Percentiles rank a stretch among this genome's conserved stretches.
Evolutionary conservation across 2,888 invertebrate species (phyloP).

Genomic region (Blera fallax): DNA sequence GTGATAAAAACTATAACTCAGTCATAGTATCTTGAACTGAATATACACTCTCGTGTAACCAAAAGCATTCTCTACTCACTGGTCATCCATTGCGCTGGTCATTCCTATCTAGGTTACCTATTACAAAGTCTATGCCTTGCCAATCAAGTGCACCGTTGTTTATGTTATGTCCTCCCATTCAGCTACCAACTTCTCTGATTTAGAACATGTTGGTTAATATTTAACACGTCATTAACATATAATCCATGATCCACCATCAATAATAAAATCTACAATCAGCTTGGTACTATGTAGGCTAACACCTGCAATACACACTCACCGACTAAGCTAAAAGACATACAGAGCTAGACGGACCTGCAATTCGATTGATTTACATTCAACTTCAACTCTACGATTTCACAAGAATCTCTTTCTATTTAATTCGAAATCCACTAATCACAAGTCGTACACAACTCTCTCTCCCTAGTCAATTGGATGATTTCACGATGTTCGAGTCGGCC

Average conservation of each 20-base stretch:
- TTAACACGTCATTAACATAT: slow-evolving; percentile 65
- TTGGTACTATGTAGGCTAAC: slow-evolving; percentile 58
- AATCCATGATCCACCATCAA: slow-evolving; percentile 37
- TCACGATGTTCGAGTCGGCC: slow-evolving; percentile 45
- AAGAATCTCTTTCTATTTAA: slow-evolving; percentile 47
- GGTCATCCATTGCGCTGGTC: neutral
- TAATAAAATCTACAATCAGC: slow-evolving; percentile 22
- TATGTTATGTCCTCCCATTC: neutral
- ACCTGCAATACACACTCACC: slow-evolving; percentile 46
- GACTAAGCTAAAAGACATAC: neutral
- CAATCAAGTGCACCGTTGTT: slow-evolving; percentile 28
- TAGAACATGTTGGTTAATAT: slow-evolving; percentile 47
- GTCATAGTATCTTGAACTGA: too few species aligned
- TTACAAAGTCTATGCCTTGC: neutral
- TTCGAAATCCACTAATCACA: slow-evolving; percentile 66
- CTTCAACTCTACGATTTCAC: slow-evolving; percentile 16
- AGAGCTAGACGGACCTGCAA: slow-evolving; percentile 24
- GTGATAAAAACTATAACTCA: too few species aligned
- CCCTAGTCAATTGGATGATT: slow-evolving; percentile 63
- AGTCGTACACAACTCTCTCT: slow-evolving; percentile 39
- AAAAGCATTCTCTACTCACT: neutral
- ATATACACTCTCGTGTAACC: neutral
- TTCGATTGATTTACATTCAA: slow-evolving; percentile 64
- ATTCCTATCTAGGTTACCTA: slow-evolving; percentile 2
- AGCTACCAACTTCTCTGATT: slow-evolving; percentile 20